These are phyloP conservation scores for Mylabris phalerata DNA, from an alignment of 1,140 invertebrate genomes.

Conservation along the genomic window DNA sequence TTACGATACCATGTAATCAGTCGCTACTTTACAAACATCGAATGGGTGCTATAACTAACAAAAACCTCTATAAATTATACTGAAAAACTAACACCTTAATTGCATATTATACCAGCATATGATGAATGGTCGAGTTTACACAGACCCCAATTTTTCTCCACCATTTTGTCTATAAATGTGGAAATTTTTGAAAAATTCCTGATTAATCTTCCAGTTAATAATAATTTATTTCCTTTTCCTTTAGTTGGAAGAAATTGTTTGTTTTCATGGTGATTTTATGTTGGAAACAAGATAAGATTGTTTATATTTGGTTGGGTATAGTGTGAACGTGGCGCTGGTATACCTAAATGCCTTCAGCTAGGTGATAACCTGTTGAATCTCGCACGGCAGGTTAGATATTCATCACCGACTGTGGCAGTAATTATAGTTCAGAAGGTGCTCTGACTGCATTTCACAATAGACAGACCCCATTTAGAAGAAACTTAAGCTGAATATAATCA, in stretches of 20 bases:
- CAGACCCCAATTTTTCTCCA: neutral
- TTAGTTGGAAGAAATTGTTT: no score
- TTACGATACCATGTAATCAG: slow-evolving; percentile 11
- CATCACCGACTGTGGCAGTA: slow-evolving; percentile 14
- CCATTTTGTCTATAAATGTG: no score
- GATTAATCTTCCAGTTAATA: no score
- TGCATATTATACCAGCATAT: slow-evolving; percentile 11
- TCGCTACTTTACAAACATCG: slow-evolving; percentile 14
- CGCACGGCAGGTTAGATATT: slow-evolving; percentile 17
- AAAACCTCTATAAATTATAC: slow-evolving; percentile 9
- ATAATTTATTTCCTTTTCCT: no score
- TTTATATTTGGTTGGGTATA: no score
- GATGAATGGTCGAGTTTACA: slow-evolving; percentile 2
- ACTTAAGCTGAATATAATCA: slow-evolving; percentile 14
- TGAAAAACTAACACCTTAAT: slow-evolving; percentile 19
- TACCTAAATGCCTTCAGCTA: slow-evolving; percentile 5
- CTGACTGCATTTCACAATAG: slow-evolving; percentile 9
- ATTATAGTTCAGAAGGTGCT: slow-evolving; percentile 9
- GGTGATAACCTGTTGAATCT: slow-evolving; percentile 17
- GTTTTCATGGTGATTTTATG: no score
- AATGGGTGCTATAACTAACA: slow-evolving; percentile 14
- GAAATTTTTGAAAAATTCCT: no score
- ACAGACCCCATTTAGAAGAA: slow-evolving; percentile 8
- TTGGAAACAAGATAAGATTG: no score
- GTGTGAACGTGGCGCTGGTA: slow-evolving; percentile 5